Base-by-base conservation (phyloP, 2,113 vertebrate genomes). In the Synodontis membranacea region DNA sequence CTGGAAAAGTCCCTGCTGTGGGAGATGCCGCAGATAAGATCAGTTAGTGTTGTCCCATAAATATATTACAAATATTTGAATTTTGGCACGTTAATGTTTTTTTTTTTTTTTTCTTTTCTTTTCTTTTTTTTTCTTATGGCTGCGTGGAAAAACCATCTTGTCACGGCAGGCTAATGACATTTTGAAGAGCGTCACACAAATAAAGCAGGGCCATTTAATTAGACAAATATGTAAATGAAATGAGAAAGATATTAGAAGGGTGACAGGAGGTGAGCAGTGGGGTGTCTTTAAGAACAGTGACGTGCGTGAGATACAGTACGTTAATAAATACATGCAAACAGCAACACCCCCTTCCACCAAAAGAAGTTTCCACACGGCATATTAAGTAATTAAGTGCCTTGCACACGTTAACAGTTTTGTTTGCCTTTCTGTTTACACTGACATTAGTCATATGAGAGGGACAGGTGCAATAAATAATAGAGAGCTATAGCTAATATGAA, bases 401-500 rank as follows among this genome's bases (percentile, higher is more conserved):
- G 44, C 74, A 85, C 87, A 83, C 62, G 58, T 86, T 84, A 83
- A 58, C 70, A 58, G 81, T 82, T 44, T 60, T 87, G 68, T 85
- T 89, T 87, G 83, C 48, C 54, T 84, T 83, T 34, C 60, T 42
- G 42, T 84, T 89, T 89, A 86, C 46, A 86, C 62, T 39, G 28
- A 56, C 25, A 50, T 88, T 83, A 90, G n/a, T 90, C 89, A 90
- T 66, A 66, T 80, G 74, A 79, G 66, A 75, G 39, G 3, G 79
- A 85, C 83, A 88, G 91, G 84, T 86, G 81, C 76, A 50, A 44
- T 56, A 39, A 72, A 90, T 90, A 90, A 90, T 80, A n/a, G 48
- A 23, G 60, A n/a, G 64, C 74, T 58, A 21, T 82, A 48, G 50
- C 72, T 85, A 83, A 89, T 86, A 78, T 84, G 48, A 50, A 78